A percentile compares a stretch with the other conserved stretches of the same genome.
Evolutionary conservation across 2,113 vertebrate genomes (phyloP).

Genomic region (Salvelinus alpinus): DNA sequence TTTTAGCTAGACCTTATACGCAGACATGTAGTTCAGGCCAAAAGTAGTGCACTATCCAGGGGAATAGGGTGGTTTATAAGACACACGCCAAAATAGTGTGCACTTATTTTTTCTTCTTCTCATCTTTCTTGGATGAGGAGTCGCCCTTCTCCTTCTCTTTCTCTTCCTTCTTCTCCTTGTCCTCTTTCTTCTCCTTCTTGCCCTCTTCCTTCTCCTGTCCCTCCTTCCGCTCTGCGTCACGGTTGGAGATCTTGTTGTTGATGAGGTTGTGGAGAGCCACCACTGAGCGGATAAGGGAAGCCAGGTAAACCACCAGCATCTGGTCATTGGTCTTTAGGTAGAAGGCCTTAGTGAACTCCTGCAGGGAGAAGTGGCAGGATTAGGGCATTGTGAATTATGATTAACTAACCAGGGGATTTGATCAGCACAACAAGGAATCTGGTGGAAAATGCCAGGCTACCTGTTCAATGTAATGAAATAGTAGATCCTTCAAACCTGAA

Average conservation of each 20-base stretch:
- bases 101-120: constrained; percentile 73
- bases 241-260: constrained; percentile 99
- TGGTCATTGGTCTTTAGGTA: constrained; percentile 99
- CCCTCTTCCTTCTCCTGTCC: constrained; percentile 97
- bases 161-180: constrained; percentile 83
- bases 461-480: no score
- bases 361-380: constrained; percentile 44
- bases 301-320: constrained; percentile 98
- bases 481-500: no score
- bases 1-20: constrained; percentile 66
- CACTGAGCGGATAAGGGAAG: constrained; percentile 94
- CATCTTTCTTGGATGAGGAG: constrained; percentile 64
- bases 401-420: constrained; percentile 5
- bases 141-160: constrained; percentile 68
- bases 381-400: neutral
- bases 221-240: constrained; percentile 97
- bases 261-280: constrained; percentile 98
- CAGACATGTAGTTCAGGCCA: constrained; percentile 25
- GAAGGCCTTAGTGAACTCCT: constrained; percentile 97
- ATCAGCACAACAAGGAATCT: neutral
- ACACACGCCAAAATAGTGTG: constrained; percentile 20
- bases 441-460: neutral
- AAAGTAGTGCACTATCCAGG: constrained; percentile 53
- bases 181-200: constrained; percentile 97
- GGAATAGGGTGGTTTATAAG: constrained; percentile 47